Percentiles rank a stretch among this genome's conserved stretches.
Conservation (phyloP, 2,797 vertebrate genomes). For the Potorous gilbertii region DNA sequence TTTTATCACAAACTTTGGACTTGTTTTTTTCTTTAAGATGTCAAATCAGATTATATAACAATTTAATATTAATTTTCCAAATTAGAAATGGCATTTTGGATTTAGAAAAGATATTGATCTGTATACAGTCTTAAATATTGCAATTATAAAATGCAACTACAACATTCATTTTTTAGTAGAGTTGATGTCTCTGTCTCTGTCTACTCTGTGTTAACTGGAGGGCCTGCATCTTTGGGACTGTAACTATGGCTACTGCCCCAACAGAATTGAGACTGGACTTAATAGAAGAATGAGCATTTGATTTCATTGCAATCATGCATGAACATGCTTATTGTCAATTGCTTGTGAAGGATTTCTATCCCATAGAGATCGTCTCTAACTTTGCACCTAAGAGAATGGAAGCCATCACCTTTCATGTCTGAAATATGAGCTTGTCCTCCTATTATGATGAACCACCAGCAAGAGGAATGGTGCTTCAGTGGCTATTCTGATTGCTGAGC, state of each 20-base stretch:
- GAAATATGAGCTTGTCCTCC: background rate
- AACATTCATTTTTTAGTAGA: background rate
- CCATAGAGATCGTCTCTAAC: background rate
- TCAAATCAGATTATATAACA: background rate
- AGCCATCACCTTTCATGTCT: background rate
- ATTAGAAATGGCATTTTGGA: background rate
- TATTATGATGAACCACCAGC: background rate
- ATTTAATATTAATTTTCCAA: background rate
- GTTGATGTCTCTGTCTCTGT: background rate
- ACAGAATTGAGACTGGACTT: background rate
- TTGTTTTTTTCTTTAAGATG: background rate
- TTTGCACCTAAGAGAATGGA: background rate
- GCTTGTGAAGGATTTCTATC: background rate
- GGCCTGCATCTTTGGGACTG: background rate
- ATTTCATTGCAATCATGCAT: background rate
- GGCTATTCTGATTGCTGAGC: background rate
- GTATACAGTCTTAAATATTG: background rate
- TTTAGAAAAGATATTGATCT: background rate
- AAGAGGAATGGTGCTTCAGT: rapidly evolving
- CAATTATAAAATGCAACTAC: background rate
- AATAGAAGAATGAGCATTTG: background rate
- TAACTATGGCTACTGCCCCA: background rate
- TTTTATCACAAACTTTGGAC: background rate
- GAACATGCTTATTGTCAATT: background rate
- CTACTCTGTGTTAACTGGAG: background rate